Evolutionary conservation across 2,113 vertebrate species (phyloP).

Genomic region (Prunella himalayana): DNA sequence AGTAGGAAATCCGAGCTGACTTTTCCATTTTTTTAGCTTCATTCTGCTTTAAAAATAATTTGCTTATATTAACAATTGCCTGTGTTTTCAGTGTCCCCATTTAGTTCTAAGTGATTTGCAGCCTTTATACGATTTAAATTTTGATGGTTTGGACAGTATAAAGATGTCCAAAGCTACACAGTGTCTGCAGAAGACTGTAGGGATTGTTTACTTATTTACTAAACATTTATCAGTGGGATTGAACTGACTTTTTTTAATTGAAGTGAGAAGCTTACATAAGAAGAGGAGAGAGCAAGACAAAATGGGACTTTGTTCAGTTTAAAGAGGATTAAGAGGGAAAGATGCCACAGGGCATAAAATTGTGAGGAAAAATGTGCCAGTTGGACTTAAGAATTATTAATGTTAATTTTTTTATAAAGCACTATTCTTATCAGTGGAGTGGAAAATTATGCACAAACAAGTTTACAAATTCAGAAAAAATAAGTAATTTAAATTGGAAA

Average conservation of each 20-base stretch:
- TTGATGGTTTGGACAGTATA: not conserved
- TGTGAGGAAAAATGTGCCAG: not conserved
- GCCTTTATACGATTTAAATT: not conserved
- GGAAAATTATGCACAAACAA: not conserved
- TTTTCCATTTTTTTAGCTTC: not conserved
- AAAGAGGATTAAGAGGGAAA: not conserved
- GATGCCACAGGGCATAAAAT: not conserved
- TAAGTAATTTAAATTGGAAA: not conserved
- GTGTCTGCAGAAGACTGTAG: not conserved
- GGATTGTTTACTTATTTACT: not conserved
- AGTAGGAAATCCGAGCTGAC: not conserved
- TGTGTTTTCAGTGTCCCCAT: not conserved
- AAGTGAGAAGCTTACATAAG: not conserved
- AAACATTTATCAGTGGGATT: not conserved
- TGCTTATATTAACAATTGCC: accelerated
- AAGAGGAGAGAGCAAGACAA: not conserved
- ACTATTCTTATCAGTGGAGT: not conserved
- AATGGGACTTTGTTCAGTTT: not conserved
- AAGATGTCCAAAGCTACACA: not conserved
- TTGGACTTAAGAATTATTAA: not conserved
- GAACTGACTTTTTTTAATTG: not conserved
- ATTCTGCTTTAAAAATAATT: not conserved
- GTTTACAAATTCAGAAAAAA: not conserved
- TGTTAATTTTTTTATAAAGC: not conserved
- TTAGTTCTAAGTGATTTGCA: not conserved